These are phyloP conservation scores for Hermaeophaga mercurialis DNA, from an alignment of 2,888 invertebrate genomes.

Conservation along the genomic window DNA sequence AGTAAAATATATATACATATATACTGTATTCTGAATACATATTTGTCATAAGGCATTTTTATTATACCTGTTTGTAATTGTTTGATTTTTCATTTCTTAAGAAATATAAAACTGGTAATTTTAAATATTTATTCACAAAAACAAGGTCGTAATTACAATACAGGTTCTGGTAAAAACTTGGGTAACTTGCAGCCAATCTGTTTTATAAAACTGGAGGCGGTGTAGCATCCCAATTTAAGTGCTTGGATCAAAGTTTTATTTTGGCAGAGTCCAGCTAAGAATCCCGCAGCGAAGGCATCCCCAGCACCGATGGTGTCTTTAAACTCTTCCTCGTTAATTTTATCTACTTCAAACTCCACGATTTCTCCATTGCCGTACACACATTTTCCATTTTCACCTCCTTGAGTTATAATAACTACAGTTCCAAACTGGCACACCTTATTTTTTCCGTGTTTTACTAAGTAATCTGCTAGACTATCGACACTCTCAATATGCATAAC, in stretches of 20 bases:
- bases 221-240: conserved; percentile 56
- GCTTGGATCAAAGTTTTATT: conserved; percentile 56
- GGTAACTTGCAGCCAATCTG: conserved; percentile 61
- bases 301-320: conserved; percentile 67
- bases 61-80: too few species aligned
- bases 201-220: conserved; percentile 59
- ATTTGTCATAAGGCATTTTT: too few species aligned
- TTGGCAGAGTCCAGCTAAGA: conserved; percentile 59
- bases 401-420: conserved; percentile 69
- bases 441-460: conserved; percentile 9
- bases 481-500: conserved; percentile 36
- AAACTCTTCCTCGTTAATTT: conserved; percentile 54
- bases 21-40: too few species aligned
- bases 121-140: too few species aligned
- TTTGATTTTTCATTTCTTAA: too few species aligned
- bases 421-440: conserved; percentile 50
- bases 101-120: too few species aligned
- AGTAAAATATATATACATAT: too few species aligned
- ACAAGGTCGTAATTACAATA: neutral
- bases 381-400: conserved; percentile 62
- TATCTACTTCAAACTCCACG: conserved; percentile 51
- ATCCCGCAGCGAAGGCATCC: conserved; percentile 66
- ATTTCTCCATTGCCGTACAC: conserved; percentile 42
- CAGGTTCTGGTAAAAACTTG: conserved; percentile 14
- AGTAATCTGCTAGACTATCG: neutral